These are phyloP conservation scores for Apteryx mantelli DNA, from an alignment of 2,113 vertebrate species.

Conservation along the genomic window DNA sequence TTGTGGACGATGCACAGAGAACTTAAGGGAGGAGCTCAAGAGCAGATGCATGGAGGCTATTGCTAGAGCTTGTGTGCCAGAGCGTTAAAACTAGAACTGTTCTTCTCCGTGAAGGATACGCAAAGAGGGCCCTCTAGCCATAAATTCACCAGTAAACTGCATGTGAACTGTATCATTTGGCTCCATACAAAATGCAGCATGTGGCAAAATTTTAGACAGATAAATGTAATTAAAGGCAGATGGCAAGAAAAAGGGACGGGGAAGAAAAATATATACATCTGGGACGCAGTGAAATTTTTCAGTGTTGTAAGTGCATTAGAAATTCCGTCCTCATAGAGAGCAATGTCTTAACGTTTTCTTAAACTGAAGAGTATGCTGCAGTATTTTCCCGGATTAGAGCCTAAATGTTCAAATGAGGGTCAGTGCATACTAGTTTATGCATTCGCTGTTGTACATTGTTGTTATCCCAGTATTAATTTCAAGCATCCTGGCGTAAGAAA, in stretches of 20 bases:
- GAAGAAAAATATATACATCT: background rate
- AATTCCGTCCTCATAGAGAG: background rate
- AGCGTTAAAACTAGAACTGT: conserved; percentile 32
- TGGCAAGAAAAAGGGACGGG: conserved; percentile 45
- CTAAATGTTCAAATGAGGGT: conserved; percentile 6
- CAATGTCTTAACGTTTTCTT: conserved; percentile 1
- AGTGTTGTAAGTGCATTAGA: background rate
- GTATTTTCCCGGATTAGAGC: conserved; percentile 16
- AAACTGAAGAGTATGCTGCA: background rate
- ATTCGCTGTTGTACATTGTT: conserved; percentile 22
- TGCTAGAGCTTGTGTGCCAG: conserved; percentile 35
- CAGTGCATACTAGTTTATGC: conserved; percentile 24
- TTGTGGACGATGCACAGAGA: background rate
- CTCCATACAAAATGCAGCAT: conserved; percentile 47
- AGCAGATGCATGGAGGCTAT: conserved; percentile 54
- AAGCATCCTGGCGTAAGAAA: conserved; percentile 37
- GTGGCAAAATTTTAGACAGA: conserved; percentile 66
- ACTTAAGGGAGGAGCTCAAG: background rate
- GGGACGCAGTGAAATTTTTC: background rate
- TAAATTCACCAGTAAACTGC: conserved; percentile 34
- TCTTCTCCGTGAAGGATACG: conserved; percentile 33
- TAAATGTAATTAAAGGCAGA: conserved; percentile 68
- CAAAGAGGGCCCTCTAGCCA: background rate
- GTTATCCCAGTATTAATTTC: conserved; percentile 43
- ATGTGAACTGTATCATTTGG: conserved; percentile 41